Conservation (phyloP, 2,113 vertebrate species). For the Donacobius atricapilla region DNA sequence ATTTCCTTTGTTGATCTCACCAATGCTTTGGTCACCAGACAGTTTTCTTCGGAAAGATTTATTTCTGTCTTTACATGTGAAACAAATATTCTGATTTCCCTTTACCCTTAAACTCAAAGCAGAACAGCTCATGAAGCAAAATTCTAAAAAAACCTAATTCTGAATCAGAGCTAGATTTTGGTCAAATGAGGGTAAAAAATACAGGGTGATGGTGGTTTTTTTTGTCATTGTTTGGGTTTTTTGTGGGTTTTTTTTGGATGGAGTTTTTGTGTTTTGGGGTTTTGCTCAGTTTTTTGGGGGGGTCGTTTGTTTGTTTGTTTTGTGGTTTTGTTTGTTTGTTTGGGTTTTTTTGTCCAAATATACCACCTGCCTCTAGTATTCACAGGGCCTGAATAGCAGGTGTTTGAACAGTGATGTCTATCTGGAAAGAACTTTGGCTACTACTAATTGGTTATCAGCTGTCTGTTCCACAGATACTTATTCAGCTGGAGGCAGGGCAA, state of each 20-base stretch:
- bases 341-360: background rate
- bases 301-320: background rate
- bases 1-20: background rate
- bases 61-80: background rate
- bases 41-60: background rate
- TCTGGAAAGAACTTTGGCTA: background rate
- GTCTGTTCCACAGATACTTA: background rate
- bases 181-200: background rate
- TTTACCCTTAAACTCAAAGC: background rate
- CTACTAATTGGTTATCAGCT: background rate
- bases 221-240: background rate
- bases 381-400: background rate
- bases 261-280: too few relatives aligned
- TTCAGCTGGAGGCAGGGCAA: background rate
- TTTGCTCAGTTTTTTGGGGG: too few relatives aligned
- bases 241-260: too few relatives aligned
- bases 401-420: background rate
- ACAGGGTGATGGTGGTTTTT: fast-evolving
- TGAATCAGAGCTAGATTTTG: background rate
- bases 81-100: background rate
- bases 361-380: background rate
- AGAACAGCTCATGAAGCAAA: background rate
- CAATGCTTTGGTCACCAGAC: background rate
- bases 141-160: background rate
- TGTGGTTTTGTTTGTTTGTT: too few relatives aligned